phyloP scores from a whole-genome alignment of 2,888 invertebrate genomes.

The Odontocolon sp. region DNA sequence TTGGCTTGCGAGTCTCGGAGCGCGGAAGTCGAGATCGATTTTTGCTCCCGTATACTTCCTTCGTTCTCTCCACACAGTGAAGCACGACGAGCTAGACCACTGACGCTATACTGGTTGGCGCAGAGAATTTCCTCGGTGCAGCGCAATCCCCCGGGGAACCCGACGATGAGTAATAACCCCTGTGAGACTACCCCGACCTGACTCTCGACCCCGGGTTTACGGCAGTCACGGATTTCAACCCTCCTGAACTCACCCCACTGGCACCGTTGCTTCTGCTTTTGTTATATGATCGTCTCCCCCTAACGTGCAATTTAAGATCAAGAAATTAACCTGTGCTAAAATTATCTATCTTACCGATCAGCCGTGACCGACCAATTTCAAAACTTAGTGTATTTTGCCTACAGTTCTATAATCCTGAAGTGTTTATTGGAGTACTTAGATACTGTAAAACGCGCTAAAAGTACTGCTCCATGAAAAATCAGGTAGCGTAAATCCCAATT shows the following conservation, averaged over 20 bases:
- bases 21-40: constrained; percentile 56
- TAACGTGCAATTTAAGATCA: constrained; percentile 45
- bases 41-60: constrained; percentile 51
- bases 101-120: constrained; percentile 36
- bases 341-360: constrained; percentile 21
- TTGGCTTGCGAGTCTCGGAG: constrained; percentile 31
- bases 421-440: too few species aligned
- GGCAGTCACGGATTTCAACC: constrained; percentile 62
- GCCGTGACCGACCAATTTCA: not conserved
- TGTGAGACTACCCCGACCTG: constrained; percentile 61
- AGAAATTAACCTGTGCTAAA: constrained; percentile 41
- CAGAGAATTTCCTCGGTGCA: constrained; percentile 60
- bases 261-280: constrained; percentile 25
- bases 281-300: constrained; percentile 5
- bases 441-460: too few species aligned
- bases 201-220: constrained; percentile 52
- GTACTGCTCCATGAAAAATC: too few species aligned
- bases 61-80: constrained; percentile 44
- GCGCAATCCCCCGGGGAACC: constrained; percentile 61
- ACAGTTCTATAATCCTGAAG: too few species aligned
- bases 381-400: not conserved
- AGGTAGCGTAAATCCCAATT: too few species aligned
- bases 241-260: constrained; percentile 28
- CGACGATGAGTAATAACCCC: constrained; percentile 70
- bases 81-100: constrained; percentile 36